Percentiles rank a stretch among this genome's conserved stretches.
Conservation (phyloP, 2,888 invertebrate species). For the Pachliopta kotzebuea region DNA sequence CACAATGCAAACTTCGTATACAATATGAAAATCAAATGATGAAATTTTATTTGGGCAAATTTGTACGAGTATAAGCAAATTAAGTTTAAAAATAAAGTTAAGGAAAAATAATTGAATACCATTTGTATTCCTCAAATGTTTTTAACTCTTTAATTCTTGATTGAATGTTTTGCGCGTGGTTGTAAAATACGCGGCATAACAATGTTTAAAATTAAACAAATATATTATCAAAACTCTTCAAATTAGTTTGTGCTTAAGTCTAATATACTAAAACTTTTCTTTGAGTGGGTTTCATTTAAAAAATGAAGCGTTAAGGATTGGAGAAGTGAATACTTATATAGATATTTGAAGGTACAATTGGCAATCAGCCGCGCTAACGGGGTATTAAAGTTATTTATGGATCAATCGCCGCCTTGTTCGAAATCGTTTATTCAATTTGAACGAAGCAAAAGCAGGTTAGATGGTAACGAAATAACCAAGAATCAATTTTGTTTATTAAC, state of each 20-base stretch:
- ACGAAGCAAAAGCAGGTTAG: not conserved
- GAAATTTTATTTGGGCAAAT: too few species aligned
- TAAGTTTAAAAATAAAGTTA: too few species aligned
- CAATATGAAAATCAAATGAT: too few species aligned
- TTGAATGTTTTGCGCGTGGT: too few species aligned
- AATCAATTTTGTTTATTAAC: not conserved
- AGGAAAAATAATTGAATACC: too few species aligned
- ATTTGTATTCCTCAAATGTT: too few species aligned
- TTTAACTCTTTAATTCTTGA: too few species aligned
- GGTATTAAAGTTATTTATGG: conserved; percentile 30
- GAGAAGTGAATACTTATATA: conserved; percentile 19
- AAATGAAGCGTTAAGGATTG: conserved; percentile 8
- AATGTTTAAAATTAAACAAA: too few species aligned
- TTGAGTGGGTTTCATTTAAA: conserved; percentile 7
- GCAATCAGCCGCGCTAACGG: conserved; percentile 24
- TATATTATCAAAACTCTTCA: not conserved
- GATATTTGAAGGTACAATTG: conserved; percentile 29
- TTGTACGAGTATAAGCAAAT: too few species aligned
- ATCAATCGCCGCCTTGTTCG: conserved; percentile 27
- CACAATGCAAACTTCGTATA: too few species aligned
- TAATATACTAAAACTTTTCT: not conserved
- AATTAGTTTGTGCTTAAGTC: not conserved
- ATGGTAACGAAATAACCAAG: not conserved
- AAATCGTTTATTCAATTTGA: conserved; percentile 27
- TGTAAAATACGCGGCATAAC: too few species aligned